Evolutionary conservation across 1,140 invertebrate genomes (phyloP).

Genomic region (Laodelphax striatellus): DNA sequence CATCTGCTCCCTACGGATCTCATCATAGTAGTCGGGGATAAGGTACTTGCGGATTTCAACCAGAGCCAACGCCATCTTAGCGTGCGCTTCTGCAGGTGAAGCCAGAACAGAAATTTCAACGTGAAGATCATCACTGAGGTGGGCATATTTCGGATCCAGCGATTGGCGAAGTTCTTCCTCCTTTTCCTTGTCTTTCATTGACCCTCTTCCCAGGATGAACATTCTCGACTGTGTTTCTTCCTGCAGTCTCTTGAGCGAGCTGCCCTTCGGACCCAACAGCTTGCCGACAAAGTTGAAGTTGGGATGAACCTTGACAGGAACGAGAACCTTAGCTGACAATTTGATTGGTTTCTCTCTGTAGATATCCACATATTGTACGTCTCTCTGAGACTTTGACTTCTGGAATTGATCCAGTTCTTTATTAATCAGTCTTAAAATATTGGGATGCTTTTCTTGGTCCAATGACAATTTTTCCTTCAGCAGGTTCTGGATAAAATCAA

Average conservation of each 20-base stretch:
- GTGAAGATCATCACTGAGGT: conserved; percentile 85
- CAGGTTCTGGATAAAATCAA: too few relatives aligned
- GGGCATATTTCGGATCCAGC: conserved; percentile 82
- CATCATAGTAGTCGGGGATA: conserved; percentile 60
- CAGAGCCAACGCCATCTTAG: conserved; percentile 77
- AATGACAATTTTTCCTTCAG: too few relatives aligned
- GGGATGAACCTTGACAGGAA: too few relatives aligned
- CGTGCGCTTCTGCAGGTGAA: conserved; percentile 82
- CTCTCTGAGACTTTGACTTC: too few relatives aligned
- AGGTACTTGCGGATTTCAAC: conserved; percentile 51
- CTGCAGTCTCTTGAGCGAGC: conserved; percentile 81
- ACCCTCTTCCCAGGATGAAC: conserved; percentile 85
- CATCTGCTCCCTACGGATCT: conserved; percentile 66
- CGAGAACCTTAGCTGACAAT: too few relatives aligned
- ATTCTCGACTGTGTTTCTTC: conserved; percentile 93
- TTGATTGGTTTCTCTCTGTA: too few relatives aligned
- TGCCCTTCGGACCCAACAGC: conserved; percentile 80
- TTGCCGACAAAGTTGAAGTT: conserved; percentile 91
- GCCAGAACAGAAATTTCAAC: conserved; percentile 84
- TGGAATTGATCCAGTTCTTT: too few relatives aligned
- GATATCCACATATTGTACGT: conserved; percentile 20
- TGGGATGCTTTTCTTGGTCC: too few relatives aligned
- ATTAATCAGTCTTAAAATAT: too few relatives aligned
- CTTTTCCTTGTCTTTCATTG: conserved; percentile 82
- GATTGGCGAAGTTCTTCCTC: conserved; percentile 79